Conservation (phyloP, 2,888 invertebrate species). For the Nipponacmea schrenckii region DNA sequence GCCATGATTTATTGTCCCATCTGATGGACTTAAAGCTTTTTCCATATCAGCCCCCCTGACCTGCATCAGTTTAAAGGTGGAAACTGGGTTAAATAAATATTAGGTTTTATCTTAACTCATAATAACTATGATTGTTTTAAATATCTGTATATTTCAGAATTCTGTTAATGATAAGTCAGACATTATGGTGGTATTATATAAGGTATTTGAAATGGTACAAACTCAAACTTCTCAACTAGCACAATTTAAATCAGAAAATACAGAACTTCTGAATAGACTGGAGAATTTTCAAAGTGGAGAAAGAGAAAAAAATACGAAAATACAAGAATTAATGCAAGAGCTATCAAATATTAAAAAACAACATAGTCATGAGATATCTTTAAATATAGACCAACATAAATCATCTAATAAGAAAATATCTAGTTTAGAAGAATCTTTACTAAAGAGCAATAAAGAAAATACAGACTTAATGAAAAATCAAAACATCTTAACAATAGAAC, state of each 20-base stretch:
- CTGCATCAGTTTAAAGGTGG: too few species aligned
- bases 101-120: too few species aligned
- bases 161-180: slow-evolving; percentile 28
- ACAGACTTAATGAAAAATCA: slow-evolving; percentile 8
- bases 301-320: slow-evolving; percentile 14
- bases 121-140: background rate
- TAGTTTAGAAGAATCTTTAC: slow-evolving; percentile 17
- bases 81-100: too few species aligned
- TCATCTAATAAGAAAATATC: background rate
- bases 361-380: slow-evolving; percentile 16
- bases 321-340: slow-evolving; percentile 5
- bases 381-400: slow-evolving; percentile 15
- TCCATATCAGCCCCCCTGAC: too few species aligned
- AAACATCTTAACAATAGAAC: background rate
- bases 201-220: slow-evolving; percentile 21
- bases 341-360: slow-evolving; percentile 13
- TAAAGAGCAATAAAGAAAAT: slow-evolving; percentile 20
- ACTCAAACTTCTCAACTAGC: slow-evolving; percentile 15
- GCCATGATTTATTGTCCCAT: too few species aligned
- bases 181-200: slow-evolving; percentile 16
- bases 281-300: slow-evolving; percentile 19
- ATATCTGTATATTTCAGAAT: slow-evolving; percentile 21
- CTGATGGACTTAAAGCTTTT: too few species aligned
- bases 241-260: slow-evolving; percentile 19
- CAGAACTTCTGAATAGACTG: slow-evolving; percentile 22